Evolutionary conservation across 2,888 invertebrate species (phyloP).

Genomic region (Agapostemon virescens): DNA sequence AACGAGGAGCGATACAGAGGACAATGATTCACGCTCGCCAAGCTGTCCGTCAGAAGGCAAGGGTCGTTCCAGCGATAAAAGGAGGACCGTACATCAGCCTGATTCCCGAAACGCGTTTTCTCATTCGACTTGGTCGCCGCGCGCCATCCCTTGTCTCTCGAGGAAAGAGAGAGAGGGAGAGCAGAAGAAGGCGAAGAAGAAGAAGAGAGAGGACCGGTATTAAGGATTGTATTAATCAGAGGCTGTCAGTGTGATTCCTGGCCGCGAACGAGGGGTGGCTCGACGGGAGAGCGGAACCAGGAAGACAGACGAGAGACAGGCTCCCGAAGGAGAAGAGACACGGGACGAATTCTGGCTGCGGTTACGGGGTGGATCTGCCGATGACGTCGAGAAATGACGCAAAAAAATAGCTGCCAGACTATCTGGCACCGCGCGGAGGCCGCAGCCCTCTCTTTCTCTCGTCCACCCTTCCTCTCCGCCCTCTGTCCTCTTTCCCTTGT

Average conservation of each 20-base stretch:
- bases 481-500: not conserved
- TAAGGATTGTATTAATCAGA: constrained; percentile 80
- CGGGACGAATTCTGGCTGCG: constrained; percentile 72
- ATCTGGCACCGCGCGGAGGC: constrained; percentile 69
- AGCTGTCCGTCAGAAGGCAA: constrained; percentile 21
- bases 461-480: not conserved
- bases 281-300: constrained; percentile 44
- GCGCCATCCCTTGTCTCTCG: constrained; percentile 41
- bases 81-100: constrained; percentile 49
- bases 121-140: constrained; percentile 36
- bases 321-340: constrained; percentile 65
- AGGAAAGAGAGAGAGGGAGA: constrained; percentile 17
- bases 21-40: constrained; percentile 34
- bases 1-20: not conserved
- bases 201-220: constrained; percentile 66
- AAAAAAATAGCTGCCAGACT: constrained; percentile 78
- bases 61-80: constrained; percentile 30
- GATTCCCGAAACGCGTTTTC: constrained; percentile 28
- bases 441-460: not conserved
- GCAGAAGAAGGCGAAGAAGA: no score
- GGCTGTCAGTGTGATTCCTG: constrained; percentile 77
- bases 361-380: constrained; percentile 75
- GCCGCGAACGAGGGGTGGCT: constrained; percentile 56
- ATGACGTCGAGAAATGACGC: constrained; percentile 79
- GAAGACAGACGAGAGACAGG: constrained; percentile 52